Evolutionary conservation across 2,888 invertebrate genomes (phyloP).

Genomic region (Ceriagrion tenellum): DNA sequence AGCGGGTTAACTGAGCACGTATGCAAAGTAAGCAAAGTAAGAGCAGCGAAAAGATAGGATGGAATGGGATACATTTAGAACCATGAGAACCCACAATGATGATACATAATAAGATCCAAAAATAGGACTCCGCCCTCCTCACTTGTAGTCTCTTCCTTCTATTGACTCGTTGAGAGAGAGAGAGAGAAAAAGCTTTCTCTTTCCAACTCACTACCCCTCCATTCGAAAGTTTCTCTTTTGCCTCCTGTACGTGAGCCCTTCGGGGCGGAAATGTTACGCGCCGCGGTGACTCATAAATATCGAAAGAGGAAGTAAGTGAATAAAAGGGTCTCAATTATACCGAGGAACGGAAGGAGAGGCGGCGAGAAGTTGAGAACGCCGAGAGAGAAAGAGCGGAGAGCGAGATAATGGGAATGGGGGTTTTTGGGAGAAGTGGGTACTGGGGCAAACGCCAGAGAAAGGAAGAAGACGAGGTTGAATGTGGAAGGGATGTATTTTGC

Average conservation of each 20-base stretch:
- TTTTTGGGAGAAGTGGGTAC: too few relatives aligned
- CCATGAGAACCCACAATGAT: not conserved
- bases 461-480: too few relatives aligned
- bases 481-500: too few relatives aligned
- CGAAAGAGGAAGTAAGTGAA: constrained; percentile 7
- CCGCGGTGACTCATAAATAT: not conserved
- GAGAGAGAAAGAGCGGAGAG: not conserved
- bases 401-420: not conserved
- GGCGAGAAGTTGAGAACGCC: not conserved
- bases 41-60: not conserved
- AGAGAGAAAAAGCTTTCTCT: not conserved
- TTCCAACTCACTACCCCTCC: not conserved
- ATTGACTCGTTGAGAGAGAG: not conserved
- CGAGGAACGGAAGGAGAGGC: not conserved
- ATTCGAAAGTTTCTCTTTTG: not conserved
- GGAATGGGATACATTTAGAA: not conserved
- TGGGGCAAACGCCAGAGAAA: too few relatives aligned
- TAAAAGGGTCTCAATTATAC: constrained; percentile 23
- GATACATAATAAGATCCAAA: not conserved
- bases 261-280: not conserved
- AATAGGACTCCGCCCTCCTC: not conserved
- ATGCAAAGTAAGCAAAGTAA: not conserved
- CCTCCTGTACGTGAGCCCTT: not conserved
- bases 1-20: not conserved
- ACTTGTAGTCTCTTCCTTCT: not conserved